A percentile compares a stretch with the other conserved stretches of the same genome.
Evolutionary conservation across 1,140 invertebrate species (phyloP).

Genomic region (Brachionus angularis): DNA sequence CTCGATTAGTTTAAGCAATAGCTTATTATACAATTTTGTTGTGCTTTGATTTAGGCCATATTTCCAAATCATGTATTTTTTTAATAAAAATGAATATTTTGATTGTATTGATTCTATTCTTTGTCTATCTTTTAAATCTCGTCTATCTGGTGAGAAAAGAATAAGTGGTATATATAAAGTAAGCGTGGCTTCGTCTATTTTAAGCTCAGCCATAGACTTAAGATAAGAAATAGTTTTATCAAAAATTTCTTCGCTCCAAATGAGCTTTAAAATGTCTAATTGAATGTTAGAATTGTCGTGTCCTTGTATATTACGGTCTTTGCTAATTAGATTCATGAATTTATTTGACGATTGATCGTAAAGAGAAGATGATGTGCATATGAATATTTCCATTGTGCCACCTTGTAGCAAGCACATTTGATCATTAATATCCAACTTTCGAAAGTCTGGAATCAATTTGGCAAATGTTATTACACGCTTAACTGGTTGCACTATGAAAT

Average conservation of each 20-base stretch:
- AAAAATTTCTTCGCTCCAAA: conserved; percentile 42
- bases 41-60: conserved; percentile 19
- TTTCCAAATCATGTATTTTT: conserved; percentile 43
- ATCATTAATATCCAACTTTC: conserved; percentile 4
- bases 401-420: conserved; percentile 32
- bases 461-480: conserved; percentile 36
- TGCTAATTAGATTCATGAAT: conserved; percentile 17
- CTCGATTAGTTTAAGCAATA: conserved; percentile 11
- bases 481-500: conserved; percentile 35
- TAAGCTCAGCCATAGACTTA: conserved; percentile 17
- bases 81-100: conserved; percentile 4
- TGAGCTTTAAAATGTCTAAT: conserved; percentile 2
- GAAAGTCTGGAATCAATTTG: conserved; percentile 22
- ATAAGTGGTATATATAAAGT: conserved; percentile 37
- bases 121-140: neutral
- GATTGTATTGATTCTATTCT: neutral
- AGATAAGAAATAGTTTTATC: conserved; percentile 14
- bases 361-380: conserved; percentile 33
- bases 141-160: conserved; percentile 38
- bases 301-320: neutral
- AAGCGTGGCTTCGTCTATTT: conserved; percentile 25
- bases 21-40: neutral
- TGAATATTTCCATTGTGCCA: conserved; percentile 25
- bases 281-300: neutral
- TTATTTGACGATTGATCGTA: neutral